Base-by-base conservation (phyloP, 2,797 vertebrate species). In the Erethizon dorsatum region DNA sequence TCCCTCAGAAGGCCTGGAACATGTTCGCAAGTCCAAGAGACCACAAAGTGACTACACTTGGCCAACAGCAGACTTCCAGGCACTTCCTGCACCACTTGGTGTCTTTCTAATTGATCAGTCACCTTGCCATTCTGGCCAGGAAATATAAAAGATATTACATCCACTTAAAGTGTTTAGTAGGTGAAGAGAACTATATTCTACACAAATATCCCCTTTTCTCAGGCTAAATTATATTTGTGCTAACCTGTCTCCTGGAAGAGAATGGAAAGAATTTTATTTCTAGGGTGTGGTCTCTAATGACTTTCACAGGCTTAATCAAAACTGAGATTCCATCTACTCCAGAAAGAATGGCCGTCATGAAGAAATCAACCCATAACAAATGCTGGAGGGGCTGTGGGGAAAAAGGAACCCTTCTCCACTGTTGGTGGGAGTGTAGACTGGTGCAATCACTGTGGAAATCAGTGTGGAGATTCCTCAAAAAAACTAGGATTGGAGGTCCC, bases 231-330 rank as follows among this genome's bases (percentile, higher is more conserved):
- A 28, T 17, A 3, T 77, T 94, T 73, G 14, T 78, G 54, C 24
- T 82, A 80, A 52, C 15, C 41, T 50, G 1, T 71, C 47, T 91
- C 57, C 41, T 84, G 33, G n/a, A 67, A 22, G 83, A 93, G 41
- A 88, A 91, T 84, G 22, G 7, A 52, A 80, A 71, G 2, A 18
- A 92, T 37, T 56, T 80, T 65, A 31, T 52, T 82, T 89, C 63
- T 73, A 2, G 3, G 31, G 37, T 57, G 41, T 47, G 89, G 20
- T 78, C 41, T 80, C 9, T 79, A 4, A n/a, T 91, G 63, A 9
- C 52, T 91, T 86, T 77, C n/a, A 93, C 82, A 96, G 54, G 89
- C 86, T 57, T 85, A 94, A 78, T 83, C 37, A 41, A 41, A 41
- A 41, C 37, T 41, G 37, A 41, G 37, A 41, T 41, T 41, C 37